phyloP scores from a whole-genome alignment of 1,140 invertebrate species.

The Nomia melanderi region DNA sequence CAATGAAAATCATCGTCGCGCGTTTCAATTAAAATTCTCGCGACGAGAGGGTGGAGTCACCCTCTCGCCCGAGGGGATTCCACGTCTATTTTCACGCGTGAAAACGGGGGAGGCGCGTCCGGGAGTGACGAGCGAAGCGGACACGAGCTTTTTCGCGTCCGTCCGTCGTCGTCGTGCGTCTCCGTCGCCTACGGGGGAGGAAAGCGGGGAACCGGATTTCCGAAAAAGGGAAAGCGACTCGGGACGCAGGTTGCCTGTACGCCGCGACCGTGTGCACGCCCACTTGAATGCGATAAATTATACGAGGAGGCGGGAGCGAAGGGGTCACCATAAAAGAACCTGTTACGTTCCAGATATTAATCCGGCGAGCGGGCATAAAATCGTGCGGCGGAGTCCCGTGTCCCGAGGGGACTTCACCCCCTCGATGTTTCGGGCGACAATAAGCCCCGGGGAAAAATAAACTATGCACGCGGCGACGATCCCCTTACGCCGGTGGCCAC shows the following conservation, averaged over 20 bases:
- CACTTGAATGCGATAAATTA: constrained; percentile 68
- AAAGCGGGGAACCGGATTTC: constrained; percentile 73
- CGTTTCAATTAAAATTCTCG: constrained; percentile 23
- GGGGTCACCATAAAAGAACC: constrained; percentile 69
- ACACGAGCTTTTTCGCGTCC: not conserved
- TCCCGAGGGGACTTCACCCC: not conserved
- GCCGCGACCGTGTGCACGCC: constrained; percentile 56
- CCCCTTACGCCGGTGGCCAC: not conserved
- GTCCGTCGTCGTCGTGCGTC: constrained; percentile 12
- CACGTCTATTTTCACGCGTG: not conserved
- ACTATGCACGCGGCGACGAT: not conserved
- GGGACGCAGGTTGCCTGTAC: constrained; percentile 69
- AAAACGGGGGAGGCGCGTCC: not conserved
- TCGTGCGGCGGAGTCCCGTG: not conserved
- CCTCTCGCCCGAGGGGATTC: not conserved
- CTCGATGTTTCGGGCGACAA: not conserved
- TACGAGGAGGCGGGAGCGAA: constrained; percentile 63
- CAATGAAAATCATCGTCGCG: constrained; percentile 2
- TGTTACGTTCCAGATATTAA: constrained; percentile 72
- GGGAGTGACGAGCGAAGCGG: not conserved
- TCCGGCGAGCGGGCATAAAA: constrained; percentile 49
- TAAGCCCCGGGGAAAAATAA: not conserved
- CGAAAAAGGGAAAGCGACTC: constrained; percentile 74
- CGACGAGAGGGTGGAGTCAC: not conserved
- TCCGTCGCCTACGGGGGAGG: constrained; percentile 20